Evolutionary conservation across 1,140 invertebrate species (phyloP).

Genomic region (Physella acuta): DNA sequence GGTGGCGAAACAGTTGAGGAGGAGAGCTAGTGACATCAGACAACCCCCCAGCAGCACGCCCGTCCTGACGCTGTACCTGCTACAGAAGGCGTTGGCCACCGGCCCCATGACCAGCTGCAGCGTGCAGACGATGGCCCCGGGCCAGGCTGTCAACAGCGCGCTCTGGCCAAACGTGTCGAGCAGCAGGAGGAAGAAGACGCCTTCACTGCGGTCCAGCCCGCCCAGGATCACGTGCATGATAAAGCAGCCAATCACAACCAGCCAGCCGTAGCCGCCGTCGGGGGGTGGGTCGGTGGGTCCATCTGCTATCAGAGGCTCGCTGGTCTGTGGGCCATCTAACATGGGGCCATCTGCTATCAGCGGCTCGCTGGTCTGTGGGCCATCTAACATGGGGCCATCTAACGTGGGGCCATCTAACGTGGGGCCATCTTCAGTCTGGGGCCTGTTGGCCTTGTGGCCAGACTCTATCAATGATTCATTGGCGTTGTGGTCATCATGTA

Average conservation of each 20-base stretch:
- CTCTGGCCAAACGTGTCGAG: slow-evolving; percentile 32
- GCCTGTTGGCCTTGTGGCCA: not conserved
- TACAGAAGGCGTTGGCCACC: slow-evolving; percentile 82
- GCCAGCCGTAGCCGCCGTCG: slow-evolving; percentile 36
- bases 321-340: not conserved
- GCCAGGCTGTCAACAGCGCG: slow-evolving; percentile 31
- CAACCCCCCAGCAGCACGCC: slow-evolving; percentile 82
- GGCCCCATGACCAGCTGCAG: slow-evolving; percentile 61
- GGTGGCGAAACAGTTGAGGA: slow-evolving; percentile 74
- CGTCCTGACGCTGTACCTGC: slow-evolving; percentile 82
- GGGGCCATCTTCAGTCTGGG: not conserved
- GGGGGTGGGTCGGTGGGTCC: not conserved
- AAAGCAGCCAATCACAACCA: slow-evolving; percentile 30
- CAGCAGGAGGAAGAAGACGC: slow-evolving; percentile 44
- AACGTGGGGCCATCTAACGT: not conserved
- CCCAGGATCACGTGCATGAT: slow-evolving; percentile 33
- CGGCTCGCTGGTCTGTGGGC: not conserved
- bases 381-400: not conserved
- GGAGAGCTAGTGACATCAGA: slow-evolving; percentile 73
- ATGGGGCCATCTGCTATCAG: not conserved
- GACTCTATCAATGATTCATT: not conserved
- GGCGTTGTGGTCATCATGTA: not conserved
- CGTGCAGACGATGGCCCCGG: slow-evolving; percentile 5
- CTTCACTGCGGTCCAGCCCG: slow-evolving; percentile 45
- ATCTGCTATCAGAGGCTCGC: not conserved